Evolutionary conservation across 1,140 invertebrate genomes (phyloP).

Genomic region (Monomorium pharaonis): DNA sequence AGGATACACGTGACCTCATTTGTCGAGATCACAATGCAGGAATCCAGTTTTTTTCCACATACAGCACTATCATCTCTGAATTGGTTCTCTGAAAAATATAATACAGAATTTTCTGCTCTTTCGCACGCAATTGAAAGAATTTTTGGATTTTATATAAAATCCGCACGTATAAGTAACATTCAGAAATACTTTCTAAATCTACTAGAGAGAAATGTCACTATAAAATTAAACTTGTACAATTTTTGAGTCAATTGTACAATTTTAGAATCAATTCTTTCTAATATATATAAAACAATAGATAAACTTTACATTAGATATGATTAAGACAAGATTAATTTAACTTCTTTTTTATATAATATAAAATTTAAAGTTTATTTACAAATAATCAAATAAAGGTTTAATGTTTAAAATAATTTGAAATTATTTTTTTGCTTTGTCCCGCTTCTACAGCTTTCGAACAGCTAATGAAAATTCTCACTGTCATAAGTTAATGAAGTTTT

Average conservation of each 20-base stretch:
- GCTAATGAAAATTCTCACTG: too few relatives aligned
- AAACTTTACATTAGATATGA: not conserved
- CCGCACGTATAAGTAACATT: not conserved
- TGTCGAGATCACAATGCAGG: slow-evolving; percentile 41
- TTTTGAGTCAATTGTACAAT: too few relatives aligned
- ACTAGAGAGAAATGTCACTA: too few relatives aligned
- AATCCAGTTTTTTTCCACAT: slow-evolving; percentile 23
- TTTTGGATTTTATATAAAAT: not conserved
- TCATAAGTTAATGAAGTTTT: too few relatives aligned
- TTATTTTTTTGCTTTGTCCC: too few relatives aligned
- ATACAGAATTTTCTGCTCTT: not conserved
- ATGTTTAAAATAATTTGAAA: too few relatives aligned
- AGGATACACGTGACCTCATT: slow-evolving; percentile 35
- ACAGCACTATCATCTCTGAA: slow-evolving; percentile 18
- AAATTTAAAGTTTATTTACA: too few relatives aligned
- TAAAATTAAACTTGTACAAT: too few relatives aligned
- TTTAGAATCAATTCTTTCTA: not conserved
- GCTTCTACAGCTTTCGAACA: too few relatives aligned
- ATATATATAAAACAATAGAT: not conserved
- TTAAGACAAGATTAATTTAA: too few relatives aligned
- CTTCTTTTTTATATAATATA: too few relatives aligned
- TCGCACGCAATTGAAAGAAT: not conserved
- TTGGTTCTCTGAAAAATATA: slow-evolving; percentile 34
- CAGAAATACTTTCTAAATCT: not conserved
- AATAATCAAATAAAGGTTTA: too few relatives aligned